These are phyloP conservation scores for Alauda arvensis DNA, from an alignment of 2,797 vertebrate species.

Conservation along the genomic window DNA sequence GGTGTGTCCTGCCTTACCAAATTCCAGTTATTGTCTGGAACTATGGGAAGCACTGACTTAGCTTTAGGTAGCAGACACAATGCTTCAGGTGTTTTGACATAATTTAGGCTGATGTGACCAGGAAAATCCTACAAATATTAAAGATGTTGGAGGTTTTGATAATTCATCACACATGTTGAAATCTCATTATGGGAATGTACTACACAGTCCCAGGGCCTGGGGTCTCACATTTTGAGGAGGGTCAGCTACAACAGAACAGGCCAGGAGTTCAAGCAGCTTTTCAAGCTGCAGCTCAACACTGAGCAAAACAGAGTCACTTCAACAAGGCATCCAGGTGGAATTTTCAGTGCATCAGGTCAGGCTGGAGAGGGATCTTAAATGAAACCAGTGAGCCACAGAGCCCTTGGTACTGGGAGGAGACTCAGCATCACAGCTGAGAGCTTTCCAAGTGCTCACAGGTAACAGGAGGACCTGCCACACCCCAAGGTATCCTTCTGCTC, in stretches of 20 bases:
- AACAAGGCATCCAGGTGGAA: background rate
- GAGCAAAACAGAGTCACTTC: background rate
- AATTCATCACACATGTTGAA: background rate
- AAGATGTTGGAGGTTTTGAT: background rate
- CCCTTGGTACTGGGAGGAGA: background rate
- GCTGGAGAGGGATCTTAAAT: background rate
- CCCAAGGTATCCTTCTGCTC: background rate
- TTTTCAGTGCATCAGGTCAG: background rate
- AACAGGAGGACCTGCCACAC: background rate
- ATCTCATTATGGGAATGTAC: background rate
- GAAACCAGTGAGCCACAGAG: background rate
- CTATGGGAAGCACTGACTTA: background rate
- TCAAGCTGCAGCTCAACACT: background rate
- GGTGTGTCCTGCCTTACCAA: background rate
- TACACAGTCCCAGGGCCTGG: accelerated
- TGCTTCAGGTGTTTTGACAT: background rate
- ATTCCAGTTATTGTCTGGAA: background rate
- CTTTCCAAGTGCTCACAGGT: background rate
- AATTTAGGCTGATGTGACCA: background rate
- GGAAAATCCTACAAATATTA: background rate
- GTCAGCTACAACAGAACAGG: background rate
- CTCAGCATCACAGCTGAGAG: background rate
- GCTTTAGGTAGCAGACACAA: background rate
- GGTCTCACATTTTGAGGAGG: background rate
- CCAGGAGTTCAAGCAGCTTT: background rate